Base-by-base conservation (phyloP, 2,888 invertebrate species). In the Idaea aversata region DNA sequence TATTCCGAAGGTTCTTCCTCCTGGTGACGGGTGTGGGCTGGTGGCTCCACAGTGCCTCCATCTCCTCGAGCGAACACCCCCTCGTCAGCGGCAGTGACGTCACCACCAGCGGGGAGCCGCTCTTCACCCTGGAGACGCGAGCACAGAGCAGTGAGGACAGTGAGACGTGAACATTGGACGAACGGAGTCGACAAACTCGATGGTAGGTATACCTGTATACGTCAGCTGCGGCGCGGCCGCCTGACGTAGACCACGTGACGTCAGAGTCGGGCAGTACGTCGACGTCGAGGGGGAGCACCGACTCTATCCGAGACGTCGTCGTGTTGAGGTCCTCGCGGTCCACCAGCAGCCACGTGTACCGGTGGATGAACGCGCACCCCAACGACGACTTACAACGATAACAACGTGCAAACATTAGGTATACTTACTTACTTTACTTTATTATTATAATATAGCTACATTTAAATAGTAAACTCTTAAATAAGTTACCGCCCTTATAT, bases 311-410 rank as follows among this genome's bases (percentile, higher is more conserved):
- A 0, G 77, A 70, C 0, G 66, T 36, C 0, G 77, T 70, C 0
- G 68, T 59, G 63, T 86, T 81, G 61, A 76, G 47, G 10, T 72
- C 0, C 74, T 57, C 68, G 59, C 81, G 71, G 66, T 85, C 76
- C 1, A 90, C 71, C 5, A 91, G 71, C 5, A 91, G 80, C 91
- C 91, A 91, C 0, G 87, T 78, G 75, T 87, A 78, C 0, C 88
- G 87, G 35, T 79, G 79, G 67, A 83, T 85, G 70, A 91, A 88
- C 1, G 85, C 86, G 3, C 88, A 86, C 7, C 72, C 77, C 1
- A 63, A 59, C 0, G 91, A 90, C 3, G 88, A 90, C 91, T 91
- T 70, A 3, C 75, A 71, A 38, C 57, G 47, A 25, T n/a, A 34
- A 13, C 38, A 62, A 70, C 70, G 62, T 67, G 63, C 13, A 1